Conservation (phyloP, 2,113 vertebrate species). For the Pungitius pungitius region DNA sequence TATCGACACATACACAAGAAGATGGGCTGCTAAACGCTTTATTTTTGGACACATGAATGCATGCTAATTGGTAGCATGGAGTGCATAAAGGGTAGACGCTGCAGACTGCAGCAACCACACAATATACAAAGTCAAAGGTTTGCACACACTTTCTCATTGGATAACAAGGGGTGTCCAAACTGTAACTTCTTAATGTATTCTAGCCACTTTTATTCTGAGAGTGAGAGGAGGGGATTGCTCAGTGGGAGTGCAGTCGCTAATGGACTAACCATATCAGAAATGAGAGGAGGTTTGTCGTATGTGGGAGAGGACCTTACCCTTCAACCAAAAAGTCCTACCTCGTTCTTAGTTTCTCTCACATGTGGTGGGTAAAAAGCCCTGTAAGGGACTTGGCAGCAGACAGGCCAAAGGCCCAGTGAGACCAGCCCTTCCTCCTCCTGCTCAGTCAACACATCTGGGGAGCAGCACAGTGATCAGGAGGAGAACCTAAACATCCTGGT, state of each 20-base stretch:
- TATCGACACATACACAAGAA: neutral
- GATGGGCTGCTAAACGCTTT: neutral
- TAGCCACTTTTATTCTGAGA: neutral
- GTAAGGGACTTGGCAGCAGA: slow-evolving; percentile 16
- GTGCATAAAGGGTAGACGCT: slow-evolving; percentile 28
- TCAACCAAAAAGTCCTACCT: slow-evolving; percentile 22
- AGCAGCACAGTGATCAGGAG: slow-evolving; percentile 21
- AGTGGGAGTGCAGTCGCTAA: slow-evolving; percentile 4
- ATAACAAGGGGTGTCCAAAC: too few species aligned
- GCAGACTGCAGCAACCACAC: slow-evolving; percentile 18
- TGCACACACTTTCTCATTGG: too few species aligned
- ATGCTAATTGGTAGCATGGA: slow-evolving; percentile 11
- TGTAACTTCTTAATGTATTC: neutral
- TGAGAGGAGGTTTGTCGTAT: slow-evolving; percentile 20
- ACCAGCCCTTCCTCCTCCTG: slow-evolving; percentile 36
- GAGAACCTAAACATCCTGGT: slow-evolving; percentile 35
- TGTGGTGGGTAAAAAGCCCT: slow-evolving; percentile 4
- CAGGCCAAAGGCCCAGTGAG: slow-evolving; percentile 1
- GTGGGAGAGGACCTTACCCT: slow-evolving; percentile 47
- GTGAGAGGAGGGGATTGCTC: slow-evolving; percentile 11
- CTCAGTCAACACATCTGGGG: slow-evolving; percentile 56
- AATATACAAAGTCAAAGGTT: neutral
- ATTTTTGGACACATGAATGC: slow-evolving; percentile 21
- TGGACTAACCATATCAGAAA: slow-evolving; percentile 23
- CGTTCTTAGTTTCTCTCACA: slow-evolving; percentile 11